Evolutionary conservation across 1,140 invertebrate species (phyloP).

Genomic region (Reticulitermes speratus): DNA sequence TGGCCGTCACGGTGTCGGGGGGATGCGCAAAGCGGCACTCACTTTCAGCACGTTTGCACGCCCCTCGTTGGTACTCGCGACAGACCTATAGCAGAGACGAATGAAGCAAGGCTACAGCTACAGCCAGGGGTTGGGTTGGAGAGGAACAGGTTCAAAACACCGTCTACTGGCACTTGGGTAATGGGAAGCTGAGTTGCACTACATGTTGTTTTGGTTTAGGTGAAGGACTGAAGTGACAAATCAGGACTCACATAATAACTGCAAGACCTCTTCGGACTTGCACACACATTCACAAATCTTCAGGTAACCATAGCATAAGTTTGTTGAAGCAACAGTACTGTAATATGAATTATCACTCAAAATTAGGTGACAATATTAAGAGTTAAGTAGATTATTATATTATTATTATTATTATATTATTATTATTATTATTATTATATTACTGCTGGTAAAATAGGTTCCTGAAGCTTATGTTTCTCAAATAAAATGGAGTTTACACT

Average conservation of each 20-base stretch:
- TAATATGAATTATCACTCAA: no score
- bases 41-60: conserved; percentile 91
- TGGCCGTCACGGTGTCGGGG: conserved; percentile 87
- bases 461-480: background rate
- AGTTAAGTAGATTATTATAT: no score
- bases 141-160: background rate
- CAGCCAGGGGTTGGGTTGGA: conserved; percentile 34
- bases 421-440: background rate
- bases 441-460: background rate
- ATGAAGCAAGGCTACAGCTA: conserved; percentile 37
- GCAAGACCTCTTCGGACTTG: background rate
- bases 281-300: background rate
- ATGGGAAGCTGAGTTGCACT: background rate
- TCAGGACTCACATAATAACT: no score
- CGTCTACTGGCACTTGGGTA: background rate
- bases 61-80: conserved; percentile 96
- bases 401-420: background rate
- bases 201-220: no score
- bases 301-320: background rate
- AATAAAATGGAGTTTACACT: background rate
- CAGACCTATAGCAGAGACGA: conserved; percentile 80
- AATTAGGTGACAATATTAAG: no score
- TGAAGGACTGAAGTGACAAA: no score
- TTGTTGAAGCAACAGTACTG: no score
- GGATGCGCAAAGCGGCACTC: conserved; percentile 98